Conservation (phyloP, 53 echinoderm and acorn worm species). For the Patiria pectinifera region DNA sequence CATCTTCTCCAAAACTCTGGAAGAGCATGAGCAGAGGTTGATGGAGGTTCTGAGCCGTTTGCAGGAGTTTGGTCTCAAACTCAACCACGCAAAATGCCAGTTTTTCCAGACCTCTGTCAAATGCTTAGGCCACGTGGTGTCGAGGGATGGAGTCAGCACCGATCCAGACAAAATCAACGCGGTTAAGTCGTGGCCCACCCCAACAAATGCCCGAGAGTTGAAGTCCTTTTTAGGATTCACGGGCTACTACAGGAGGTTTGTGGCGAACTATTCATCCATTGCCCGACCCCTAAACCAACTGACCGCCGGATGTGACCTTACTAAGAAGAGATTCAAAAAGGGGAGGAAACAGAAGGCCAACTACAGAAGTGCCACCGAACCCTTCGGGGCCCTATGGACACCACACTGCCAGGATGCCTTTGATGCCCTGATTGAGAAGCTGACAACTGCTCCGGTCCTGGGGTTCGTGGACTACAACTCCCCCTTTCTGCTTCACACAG, state of each 20-base stretch:
- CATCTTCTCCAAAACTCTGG: too few species aligned
- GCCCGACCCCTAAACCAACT: constrained; percentile 74
- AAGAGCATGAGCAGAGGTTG: too few species aligned
- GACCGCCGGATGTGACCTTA: constrained; percentile 47
- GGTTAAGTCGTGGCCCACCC: constrained; percentile 71
- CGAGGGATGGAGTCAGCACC: constrained; percentile 74
- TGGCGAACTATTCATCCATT: constrained; percentile 64
- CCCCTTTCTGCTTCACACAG: too few species aligned
- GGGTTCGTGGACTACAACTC: constrained; percentile 72
- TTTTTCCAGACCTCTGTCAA: too few species aligned
- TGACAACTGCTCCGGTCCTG: constrained; percentile 70
- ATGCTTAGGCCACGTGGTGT: too few species aligned
- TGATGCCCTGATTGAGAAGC: constrained; percentile 58
- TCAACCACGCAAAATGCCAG: too few species aligned
- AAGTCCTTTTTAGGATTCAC: too few species aligned
- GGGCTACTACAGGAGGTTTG: constrained; percentile 78
- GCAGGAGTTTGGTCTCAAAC: too few species aligned
- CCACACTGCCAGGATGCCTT: constrained; percentile 70
- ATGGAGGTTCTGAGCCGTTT: too few species aligned
- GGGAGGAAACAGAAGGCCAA: neutral
- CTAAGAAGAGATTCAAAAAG: neutral
- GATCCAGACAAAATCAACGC: constrained; percentile 72
- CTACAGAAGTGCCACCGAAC: constrained; percentile 34
- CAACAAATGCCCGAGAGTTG: too few species aligned
- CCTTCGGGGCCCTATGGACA: constrained; percentile 71